Evolutionary conservation across 2,888 invertebrate species (phyloP).

Genomic region (Hymenopus coronatus): DNA sequence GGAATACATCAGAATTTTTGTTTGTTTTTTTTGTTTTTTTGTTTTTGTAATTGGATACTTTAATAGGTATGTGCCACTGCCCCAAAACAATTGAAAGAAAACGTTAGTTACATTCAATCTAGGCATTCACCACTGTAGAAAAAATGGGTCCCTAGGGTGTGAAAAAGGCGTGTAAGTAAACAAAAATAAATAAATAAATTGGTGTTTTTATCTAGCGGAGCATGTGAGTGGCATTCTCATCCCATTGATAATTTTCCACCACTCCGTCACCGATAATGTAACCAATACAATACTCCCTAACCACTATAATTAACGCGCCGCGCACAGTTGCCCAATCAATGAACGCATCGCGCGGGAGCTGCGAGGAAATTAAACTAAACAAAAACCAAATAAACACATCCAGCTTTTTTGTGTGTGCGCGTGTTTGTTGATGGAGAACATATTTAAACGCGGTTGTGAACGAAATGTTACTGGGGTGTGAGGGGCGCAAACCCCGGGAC

Average conservation of each 20-base stretch:
- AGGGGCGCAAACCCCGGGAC: neutral
- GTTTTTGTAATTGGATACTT: too few relatives aligned
- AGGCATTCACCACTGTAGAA: too few relatives aligned
- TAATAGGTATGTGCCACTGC: too few relatives aligned
- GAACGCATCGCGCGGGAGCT: neutral
- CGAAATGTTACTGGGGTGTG: neutral
- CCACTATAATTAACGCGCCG: conserved; percentile 9
- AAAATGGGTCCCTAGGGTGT: neutral
- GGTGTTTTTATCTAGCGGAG: neutral
- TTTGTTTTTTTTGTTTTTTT: too few relatives aligned
- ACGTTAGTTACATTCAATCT: too few relatives aligned
- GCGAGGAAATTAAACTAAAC: neutral
- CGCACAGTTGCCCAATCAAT: neutral
- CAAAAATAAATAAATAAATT: neutral
- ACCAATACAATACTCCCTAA: conserved; percentile 7
- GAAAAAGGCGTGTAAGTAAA: neutral
- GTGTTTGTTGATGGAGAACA: neutral
- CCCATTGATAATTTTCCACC: conserved; percentile 7
- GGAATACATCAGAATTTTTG: too few relatives aligned
- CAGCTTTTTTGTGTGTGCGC: neutral
- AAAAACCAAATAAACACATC: neutral
- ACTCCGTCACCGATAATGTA: conserved; percentile 14
- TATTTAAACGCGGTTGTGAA: neutral
- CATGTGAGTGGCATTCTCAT: neutral
- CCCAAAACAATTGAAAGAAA: too few relatives aligned